These are phyloP conservation scores for Myopa testacea DNA, from an alignment of 2,888 invertebrate species.

Conservation along the genomic window DNA sequence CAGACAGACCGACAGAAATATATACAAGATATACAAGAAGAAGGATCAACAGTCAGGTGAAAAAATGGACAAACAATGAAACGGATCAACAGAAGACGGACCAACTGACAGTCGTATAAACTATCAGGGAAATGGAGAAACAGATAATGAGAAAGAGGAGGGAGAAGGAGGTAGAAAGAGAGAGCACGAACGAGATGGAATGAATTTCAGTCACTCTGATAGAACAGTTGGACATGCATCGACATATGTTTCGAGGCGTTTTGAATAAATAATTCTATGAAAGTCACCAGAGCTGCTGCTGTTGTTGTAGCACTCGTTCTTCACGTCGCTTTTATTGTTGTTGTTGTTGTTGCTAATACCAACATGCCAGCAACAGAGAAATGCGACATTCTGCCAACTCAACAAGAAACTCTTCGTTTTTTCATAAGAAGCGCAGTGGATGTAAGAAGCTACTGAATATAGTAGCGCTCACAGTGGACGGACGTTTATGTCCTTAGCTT, in stretches of 20 bases:
- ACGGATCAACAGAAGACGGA: not conserved
- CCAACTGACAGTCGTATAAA: not conserved
- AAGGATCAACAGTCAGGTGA: not conserved
- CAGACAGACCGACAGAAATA: too few species aligned
- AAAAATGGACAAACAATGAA: not conserved
- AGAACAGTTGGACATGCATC: not conserved
- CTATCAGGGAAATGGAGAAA: not conserved
- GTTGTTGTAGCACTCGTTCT: not conserved
- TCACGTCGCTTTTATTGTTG: too few species aligned
- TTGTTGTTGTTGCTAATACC: too few species aligned
- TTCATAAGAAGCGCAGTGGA: not conserved
- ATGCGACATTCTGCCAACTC: slow-evolving; percentile 13
- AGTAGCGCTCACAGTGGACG: not conserved
- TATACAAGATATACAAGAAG: not conserved
- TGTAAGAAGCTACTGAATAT: not conserved
- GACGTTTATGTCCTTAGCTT: not conserved
- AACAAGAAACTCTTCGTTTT: slow-evolving; percentile 24
- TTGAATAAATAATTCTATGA: slow-evolving; percentile 35
- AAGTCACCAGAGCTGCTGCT: slow-evolving; percentile 4
- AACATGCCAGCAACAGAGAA: not conserved
- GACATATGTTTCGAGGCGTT: slow-evolving; percentile 35
- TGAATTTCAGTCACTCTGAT: not conserved
- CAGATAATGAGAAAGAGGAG: not conserved
- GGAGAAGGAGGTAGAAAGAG: not conserved
- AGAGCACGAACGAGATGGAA: not conserved